Base-by-base conservation (phyloP, 2,888 invertebrate species). In the Tetragonisca angustula region DNA sequence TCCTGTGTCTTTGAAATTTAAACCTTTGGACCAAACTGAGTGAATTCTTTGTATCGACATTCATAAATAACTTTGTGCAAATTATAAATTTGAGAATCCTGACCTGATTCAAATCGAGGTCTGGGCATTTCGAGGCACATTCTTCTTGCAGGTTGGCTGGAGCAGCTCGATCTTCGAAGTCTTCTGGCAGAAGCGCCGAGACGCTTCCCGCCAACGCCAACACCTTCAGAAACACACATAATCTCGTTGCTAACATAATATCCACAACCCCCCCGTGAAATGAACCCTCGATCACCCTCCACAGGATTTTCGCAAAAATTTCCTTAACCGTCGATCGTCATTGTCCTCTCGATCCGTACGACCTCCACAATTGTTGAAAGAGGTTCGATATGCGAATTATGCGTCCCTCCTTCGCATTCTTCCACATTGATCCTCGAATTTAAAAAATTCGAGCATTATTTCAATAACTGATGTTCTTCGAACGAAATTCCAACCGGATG, bases 181-280 rank as follows among this genome's bases (percentile, higher is more conserved):
- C 91, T 50, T 91, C 92, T 61, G 93, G 93, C 83, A 93, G 90
- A 76, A 94, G 85, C 79, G 92, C 90, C 69, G 69, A 69, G 76
- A 86, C 91, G 88, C 88, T 84, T 87, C 89, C 91, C 86, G 89
- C 91, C 90, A 93, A 85, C 89, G 90, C 90, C 90, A 93, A 72
- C 90, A 93, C 88, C 91, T 87, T 92, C 87, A 92, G 69, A 69
- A 92, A 70, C 65, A 87, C 85, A 70, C 93, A 94, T 93, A 92
- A 87, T 92, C 90, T 88, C 84, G 88, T 91, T 86, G 88, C 91
- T 91, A 93, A 91, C 94, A 94, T 94, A 93, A 93, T 94, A 93
- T 81, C 61, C 87, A 76, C 82, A 79, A 71, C 80, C 84, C 87
- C 89, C 43, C 80, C 65, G 32, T 59, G 75, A 74, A 50, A 84